Evolutionary conservation across 2,888 invertebrate genomes (phyloP).

Genomic region (Dynastes maya): DNA sequence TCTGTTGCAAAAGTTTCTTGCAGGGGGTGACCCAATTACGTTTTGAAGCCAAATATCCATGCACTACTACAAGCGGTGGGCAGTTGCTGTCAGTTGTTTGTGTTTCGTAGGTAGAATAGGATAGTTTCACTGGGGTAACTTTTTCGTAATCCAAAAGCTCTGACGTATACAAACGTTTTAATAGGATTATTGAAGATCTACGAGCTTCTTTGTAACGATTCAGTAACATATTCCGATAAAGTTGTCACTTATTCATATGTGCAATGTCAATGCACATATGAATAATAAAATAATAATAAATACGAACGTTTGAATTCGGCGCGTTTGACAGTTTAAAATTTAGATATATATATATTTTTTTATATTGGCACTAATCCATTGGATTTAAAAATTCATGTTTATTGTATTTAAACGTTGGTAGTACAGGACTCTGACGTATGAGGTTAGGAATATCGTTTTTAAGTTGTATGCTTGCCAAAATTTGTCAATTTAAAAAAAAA

Average conservation of each 20-base stretch:
- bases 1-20: conserved; percentile 78
- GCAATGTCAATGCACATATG: too few species aligned
- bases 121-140: conserved; percentile 74
- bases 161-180: not conserved
- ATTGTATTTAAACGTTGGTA: too few species aligned
- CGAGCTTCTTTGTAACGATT: not conserved
- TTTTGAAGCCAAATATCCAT: conserved; percentile 91
- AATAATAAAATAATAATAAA: not conserved
- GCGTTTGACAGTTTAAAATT: not conserved
- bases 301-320: not conserved
- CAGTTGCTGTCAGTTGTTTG: conserved; percentile 64
- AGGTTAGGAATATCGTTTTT: not conserved
- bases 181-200: not conserved
- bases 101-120: conserved; percentile 79
- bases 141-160: conserved; percentile 14
- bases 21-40: conserved; percentile 89
- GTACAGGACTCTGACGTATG: too few species aligned
- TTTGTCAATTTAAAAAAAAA: conserved; percentile 17
- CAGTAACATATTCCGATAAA: conserved; percentile 2
- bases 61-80: conserved; percentile 83
- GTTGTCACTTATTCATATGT: too few species aligned
- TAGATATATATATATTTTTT: too few species aligned
- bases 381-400: too few species aligned
- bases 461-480: not conserved
- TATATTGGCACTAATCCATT: too few species aligned